Conservation (phyloP, 2,797 vertebrate genomes). For the Xiphophorus birchmanni region DNA sequence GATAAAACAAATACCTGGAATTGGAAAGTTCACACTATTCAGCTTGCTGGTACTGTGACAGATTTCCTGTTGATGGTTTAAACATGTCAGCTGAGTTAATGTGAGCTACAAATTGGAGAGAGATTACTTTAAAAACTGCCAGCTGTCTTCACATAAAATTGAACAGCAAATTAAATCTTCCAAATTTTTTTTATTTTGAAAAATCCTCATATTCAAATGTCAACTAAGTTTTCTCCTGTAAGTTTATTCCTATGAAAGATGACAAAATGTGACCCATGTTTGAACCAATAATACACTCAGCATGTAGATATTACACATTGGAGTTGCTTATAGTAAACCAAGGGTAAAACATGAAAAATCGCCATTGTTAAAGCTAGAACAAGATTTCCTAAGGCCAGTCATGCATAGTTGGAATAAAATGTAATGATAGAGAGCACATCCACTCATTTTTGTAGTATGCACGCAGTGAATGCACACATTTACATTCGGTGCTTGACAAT, state of each 20-base stretch:
- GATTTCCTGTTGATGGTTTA: constrained; percentile 6
- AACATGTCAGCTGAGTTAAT: constrained; percentile 31
- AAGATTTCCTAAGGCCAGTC: not conserved
- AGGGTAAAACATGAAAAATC: not conserved
- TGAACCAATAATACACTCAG: not conserved
- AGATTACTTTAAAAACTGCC: constrained; percentile 14
- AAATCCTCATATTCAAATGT: constrained; percentile 6
- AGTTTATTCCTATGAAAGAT: not conserved
- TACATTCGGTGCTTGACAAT: not conserved
- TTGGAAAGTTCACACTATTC: not conserved
- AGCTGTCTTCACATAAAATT: constrained; percentile 23
- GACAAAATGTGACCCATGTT: not conserved
- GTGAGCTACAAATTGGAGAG: constrained; percentile 12
- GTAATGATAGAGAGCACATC: not conserved
- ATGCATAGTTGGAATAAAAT: not conserved
- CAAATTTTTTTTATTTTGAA: constrained; percentile 7
- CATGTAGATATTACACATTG: not conserved
- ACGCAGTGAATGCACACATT: not conserved
- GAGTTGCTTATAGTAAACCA: not conserved
- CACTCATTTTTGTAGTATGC: not conserved
- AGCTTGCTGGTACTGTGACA: constrained; percentile 1
- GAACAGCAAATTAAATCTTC: constrained; percentile 2
- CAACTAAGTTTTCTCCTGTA: not conserved
- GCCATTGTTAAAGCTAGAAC: not conserved
- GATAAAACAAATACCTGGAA: constrained; percentile 17